These are phyloP conservation scores for Danio jaintianensis DNA, from an alignment of 2,797 vertebrate species.

Conservation along the genomic window DNA sequence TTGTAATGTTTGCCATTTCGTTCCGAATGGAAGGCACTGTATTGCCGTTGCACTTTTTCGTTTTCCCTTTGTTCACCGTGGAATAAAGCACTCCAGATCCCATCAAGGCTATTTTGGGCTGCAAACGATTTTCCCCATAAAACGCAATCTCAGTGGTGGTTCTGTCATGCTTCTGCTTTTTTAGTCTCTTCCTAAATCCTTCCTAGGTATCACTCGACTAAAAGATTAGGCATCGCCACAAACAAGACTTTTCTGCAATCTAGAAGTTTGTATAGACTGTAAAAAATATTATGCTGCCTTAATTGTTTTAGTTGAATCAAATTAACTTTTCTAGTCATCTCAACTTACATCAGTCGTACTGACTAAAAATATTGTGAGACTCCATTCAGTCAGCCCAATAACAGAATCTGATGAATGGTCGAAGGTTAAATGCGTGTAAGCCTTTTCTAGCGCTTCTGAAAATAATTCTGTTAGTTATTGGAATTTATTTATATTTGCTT, in stretches of 20 bases:
- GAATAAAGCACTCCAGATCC: slow-evolving; percentile 41
- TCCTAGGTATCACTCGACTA: not conserved
- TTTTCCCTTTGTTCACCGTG: slow-evolving; percentile 50
- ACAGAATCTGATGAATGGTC: too few species aligned
- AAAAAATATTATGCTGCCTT: too few species aligned
- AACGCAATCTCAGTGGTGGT: not conserved
- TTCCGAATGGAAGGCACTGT: slow-evolving; percentile 53
- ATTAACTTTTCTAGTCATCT: too few species aligned
- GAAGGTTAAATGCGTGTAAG: too few species aligned
- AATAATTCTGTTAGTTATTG: too few species aligned
- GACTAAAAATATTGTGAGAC: too few species aligned
- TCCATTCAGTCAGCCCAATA: too few species aligned
- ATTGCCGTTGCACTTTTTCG: slow-evolving; percentile 23
- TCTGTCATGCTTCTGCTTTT: not conserved
- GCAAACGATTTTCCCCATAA: not conserved
- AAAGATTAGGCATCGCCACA: not conserved
- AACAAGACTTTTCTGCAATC: not conserved
- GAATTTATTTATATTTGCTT: too few species aligned
- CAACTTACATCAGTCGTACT: too few species aligned
- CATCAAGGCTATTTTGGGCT: slow-evolving; percentile 18
- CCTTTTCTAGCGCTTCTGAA: too few species aligned
- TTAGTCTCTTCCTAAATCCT: not conserved
- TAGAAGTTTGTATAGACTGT: not conserved
- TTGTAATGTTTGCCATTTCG: slow-evolving; percentile 51
- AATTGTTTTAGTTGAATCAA: too few species aligned